These are phyloP conservation scores for Pristionchus fissidentatus DNA, from an alignment of 2,888 invertebrate species.

Conservation along the genomic window DNA sequence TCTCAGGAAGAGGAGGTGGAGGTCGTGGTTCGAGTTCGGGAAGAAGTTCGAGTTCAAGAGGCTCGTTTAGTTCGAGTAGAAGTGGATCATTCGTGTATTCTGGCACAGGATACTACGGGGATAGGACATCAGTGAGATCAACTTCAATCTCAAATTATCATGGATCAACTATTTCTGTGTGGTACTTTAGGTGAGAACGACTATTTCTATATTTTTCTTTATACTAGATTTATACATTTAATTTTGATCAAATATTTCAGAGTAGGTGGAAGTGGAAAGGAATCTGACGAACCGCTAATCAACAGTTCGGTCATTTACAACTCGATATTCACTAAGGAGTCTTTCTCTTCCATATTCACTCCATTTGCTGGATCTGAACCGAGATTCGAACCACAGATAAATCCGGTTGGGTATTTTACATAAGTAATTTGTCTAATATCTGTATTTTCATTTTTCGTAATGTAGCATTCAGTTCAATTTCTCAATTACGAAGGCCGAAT, in stretches of 20 bases:
- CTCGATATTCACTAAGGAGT: not conserved
- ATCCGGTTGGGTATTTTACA: not conserved
- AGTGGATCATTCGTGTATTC: not conserved
- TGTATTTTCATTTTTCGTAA: not conserved
- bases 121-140: not conserved
- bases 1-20: no score
- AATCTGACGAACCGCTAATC: not conserved
- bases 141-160: not conserved
- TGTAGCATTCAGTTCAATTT: not conserved
- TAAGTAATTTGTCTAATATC: not conserved
- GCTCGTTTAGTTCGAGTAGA: no score
- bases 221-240: not conserved
- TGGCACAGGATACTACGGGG: not conserved
- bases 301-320: not conserved
- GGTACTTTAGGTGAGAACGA: not conserved
- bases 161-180: not conserved
- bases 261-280: not conserved
- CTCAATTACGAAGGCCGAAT: not conserved
- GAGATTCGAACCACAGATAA: not conserved
- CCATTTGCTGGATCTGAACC: not conserved
- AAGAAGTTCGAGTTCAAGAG: no score
- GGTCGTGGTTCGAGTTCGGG: no score
- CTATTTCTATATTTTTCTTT: not conserved
- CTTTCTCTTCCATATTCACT: not conserved
- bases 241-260: no score